Evolutionary conservation across 1,140 invertebrate species (phyloP), one percentile per base, ranked within the genome.

Genomic region (Zaprionus ornatus): DNA sequence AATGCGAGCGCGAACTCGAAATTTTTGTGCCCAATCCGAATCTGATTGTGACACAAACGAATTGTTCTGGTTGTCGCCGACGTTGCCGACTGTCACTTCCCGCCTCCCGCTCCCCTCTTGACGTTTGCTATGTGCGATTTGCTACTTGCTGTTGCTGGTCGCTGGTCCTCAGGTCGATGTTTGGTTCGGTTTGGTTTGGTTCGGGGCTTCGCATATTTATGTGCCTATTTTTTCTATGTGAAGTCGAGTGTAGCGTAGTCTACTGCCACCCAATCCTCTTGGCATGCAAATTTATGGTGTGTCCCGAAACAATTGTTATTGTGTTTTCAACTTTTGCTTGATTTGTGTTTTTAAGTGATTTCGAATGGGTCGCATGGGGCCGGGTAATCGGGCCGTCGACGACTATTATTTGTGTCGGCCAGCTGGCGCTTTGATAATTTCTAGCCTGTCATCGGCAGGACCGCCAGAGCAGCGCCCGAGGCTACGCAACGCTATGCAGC

Each of bases 291-390:
- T 90, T 90, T 90, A 90, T 90, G 85, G 85, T 84, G 81, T 90
- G 79, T 90, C 85, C 85, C 85, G 80, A 90, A 90, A 90, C 85
- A 90, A 90, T 90, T 90, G 85, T 90, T 90, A 90, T 90, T 90
- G 85, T 90, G 81, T 90, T 90, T 74, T 85, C 82, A 90, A 90
- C 82, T 88, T 90, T 90, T 90, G 85, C 86, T 90, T 90, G 85
- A 90, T 90, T 90, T 90, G 85, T 90, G 85, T 82, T 90, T 90
- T 90, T 90, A 90, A 90, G 85, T 90, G 85, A 90, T 90, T 87
- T 82, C 85, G 79, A 87, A 87, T 87, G 84, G 85, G 85, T 90
- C 84, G 78, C 85, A 74, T 64, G 83, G 83, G 83, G 70, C 72
- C 55, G 10, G 50, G 27, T 61, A 76, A 76, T 76, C 69, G 74